phyloP scores from a whole-genome alignment of 2,888 invertebrate genomes.

The Dimorphilus gyrociliatus region DNA sequence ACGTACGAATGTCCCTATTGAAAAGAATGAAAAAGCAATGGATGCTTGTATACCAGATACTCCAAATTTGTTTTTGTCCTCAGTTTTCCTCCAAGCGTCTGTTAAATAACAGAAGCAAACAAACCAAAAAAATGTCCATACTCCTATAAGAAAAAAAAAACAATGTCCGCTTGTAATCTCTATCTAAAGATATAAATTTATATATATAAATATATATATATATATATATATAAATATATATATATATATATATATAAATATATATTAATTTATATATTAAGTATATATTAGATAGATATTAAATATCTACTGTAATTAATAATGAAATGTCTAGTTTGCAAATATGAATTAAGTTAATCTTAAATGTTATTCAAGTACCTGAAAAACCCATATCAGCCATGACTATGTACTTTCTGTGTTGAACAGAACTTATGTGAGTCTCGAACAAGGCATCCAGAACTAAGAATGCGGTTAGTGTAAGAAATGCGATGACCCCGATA shows the following conservation, averaged over 20 bases:
- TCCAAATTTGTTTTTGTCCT: constrained; percentile 49
- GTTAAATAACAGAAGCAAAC: constrained; percentile 86
- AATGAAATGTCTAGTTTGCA: too few relatives aligned
- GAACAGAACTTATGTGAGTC: constrained; percentile 83
- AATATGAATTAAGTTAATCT: too few relatives aligned
- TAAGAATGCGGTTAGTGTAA: constrained; percentile 61
- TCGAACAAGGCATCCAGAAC: constrained; percentile 78
- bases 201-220: constrained; percentile 4
- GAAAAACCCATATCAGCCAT: constrained; percentile 78
- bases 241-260: constrained; percentile 7
- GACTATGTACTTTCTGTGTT: constrained; percentile 87
- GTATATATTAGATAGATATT: too few relatives aligned
- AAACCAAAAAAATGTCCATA: constrained; percentile 88
- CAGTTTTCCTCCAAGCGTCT: constrained; percentile 66
- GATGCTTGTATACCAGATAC: constrained; percentile 80
- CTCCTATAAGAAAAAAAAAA: constrained; percentile 45
- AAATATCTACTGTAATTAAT: too few relatives aligned
- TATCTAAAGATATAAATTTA: constrained; percentile 4
- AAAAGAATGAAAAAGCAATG: constrained; percentile 89
- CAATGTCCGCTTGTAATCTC: background rate
- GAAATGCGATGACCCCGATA: constrained; percentile 78
- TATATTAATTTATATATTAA: constrained; percentile 8
- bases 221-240: constrained; percentile 9
- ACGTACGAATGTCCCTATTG: constrained; percentile 82
- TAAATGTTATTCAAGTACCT: too few relatives aligned